Evolutionary conservation across 2,113 vertebrate genomes (phyloP).

Genomic region (Bubalus kerabau): DNA sequence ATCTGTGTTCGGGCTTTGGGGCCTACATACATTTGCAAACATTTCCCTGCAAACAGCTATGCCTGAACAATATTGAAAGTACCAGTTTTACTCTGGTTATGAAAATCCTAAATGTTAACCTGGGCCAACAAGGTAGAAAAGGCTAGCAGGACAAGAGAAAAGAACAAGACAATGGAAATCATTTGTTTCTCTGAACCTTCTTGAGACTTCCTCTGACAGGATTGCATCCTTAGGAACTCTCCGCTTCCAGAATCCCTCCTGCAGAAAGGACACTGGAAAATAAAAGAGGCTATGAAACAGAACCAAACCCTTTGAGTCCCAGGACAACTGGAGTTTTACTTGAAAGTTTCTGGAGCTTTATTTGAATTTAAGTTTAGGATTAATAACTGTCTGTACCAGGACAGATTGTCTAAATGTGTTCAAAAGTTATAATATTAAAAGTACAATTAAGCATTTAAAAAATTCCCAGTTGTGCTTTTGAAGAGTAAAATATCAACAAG

Average conservation of each 20-base stretch:
- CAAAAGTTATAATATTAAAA: background rate
- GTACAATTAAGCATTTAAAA: background rate
- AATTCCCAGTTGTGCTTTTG: background rate
- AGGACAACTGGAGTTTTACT: background rate
- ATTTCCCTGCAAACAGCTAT: background rate
- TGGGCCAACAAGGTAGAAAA: background rate
- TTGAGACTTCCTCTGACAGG: background rate
- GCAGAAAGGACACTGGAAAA: background rate
- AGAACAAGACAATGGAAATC: background rate
- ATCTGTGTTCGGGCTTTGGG: background rate
- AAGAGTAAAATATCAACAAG: background rate
- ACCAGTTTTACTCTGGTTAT: background rate
- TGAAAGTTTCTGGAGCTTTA: background rate
- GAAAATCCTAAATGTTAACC: background rate
- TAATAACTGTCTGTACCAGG: background rate
- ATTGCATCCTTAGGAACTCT: background rate
- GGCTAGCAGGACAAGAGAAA: background rate
- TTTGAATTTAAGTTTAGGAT: background rate
- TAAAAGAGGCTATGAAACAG: background rate
- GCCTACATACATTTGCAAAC: background rate
- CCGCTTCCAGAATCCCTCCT: background rate
- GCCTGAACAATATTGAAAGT: background rate
- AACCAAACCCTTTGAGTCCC: background rate
- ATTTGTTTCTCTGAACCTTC: background rate
- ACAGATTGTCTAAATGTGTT: background rate